phyloP scores from a whole-genome alignment of 2,797 vertebrate species.

The Calcarius lapponicus region DNA sequence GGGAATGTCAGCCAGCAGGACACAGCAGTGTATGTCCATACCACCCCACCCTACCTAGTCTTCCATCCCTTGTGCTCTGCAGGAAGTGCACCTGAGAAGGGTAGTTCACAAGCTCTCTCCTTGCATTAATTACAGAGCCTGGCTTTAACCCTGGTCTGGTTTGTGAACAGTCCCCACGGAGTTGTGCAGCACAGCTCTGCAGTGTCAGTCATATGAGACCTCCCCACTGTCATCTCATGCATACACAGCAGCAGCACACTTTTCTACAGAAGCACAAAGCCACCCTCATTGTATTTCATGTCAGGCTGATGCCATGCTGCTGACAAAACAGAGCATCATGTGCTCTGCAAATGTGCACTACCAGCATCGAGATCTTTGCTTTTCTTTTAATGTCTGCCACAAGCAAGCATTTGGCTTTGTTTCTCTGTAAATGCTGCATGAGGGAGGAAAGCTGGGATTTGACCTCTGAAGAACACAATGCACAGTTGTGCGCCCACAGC shows the following conservation, averaged over 20 bases:
- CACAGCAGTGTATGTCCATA: neutral
- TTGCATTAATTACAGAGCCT: neutral
- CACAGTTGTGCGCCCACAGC: neutral
- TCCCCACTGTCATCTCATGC: neutral
- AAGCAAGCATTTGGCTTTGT: neutral
- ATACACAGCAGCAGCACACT: accelerated
- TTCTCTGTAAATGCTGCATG: neutral
- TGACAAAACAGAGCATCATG: neutral
- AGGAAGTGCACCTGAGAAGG: neutral
- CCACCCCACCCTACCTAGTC: neutral
- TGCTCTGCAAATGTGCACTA: neutral
- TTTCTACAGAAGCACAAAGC: neutral
- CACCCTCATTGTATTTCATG: neutral
- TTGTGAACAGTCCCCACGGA: neutral
- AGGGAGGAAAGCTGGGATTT: neutral
- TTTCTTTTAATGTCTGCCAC: neutral
- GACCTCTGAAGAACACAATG: neutral
- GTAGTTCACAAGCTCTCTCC: neutral
- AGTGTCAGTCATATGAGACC: neutral
- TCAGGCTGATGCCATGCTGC: accelerated
- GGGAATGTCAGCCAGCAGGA: neutral
- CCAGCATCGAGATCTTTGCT: accelerated
- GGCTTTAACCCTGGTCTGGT: neutral
- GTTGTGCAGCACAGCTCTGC: neutral
- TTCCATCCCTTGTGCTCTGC: neutral